A percentile compares a stretch with the other conserved stretches of the same genome.
phyloP scores from a whole-genome alignment of 1,140 invertebrate species.

The Babylonia areolata region DNA sequence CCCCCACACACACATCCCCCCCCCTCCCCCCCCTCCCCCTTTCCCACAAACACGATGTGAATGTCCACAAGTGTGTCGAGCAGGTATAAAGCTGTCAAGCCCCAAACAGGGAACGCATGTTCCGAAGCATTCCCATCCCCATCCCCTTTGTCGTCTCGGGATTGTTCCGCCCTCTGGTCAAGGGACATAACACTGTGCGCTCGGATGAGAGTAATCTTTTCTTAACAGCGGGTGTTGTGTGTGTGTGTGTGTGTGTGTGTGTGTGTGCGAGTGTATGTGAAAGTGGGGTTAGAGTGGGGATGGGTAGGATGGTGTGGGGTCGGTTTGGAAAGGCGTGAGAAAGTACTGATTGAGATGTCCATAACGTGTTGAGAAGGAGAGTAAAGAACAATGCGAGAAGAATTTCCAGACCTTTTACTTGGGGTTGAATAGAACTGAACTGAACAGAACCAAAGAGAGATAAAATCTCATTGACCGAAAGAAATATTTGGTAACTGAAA shows the following conservation, averaged over 20 bases:
- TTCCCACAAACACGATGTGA: not conserved
- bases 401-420: too few relatives aligned
- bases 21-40: not conserved
- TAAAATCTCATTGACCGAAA: too few relatives aligned
- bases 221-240: not conserved
- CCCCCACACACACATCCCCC: too few relatives aligned
- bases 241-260: too few relatives aligned
- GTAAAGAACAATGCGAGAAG: too few relatives aligned
- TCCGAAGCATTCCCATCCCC: constrained; percentile 3
- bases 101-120: constrained; percentile 16
- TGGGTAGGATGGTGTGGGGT: not conserved
- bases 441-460: too few relatives aligned
- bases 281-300: too few relatives aligned
- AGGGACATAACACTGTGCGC: constrained; percentile 15
- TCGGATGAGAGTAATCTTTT: constrained; percentile 20
- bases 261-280: too few relatives aligned
- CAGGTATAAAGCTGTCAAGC: constrained; percentile 5
- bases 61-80: not conserved
- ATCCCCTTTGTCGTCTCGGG: not conserved
- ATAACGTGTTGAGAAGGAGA: not conserved
- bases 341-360: not conserved
- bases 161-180: constrained; percentile 3
- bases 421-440: too few relatives aligned
- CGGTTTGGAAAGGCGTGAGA: not conserved
- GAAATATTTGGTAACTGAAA: too few relatives aligned